Conservation (phyloP, 1,140 invertebrate species). For the Sitobion miscanthi region DNA sequence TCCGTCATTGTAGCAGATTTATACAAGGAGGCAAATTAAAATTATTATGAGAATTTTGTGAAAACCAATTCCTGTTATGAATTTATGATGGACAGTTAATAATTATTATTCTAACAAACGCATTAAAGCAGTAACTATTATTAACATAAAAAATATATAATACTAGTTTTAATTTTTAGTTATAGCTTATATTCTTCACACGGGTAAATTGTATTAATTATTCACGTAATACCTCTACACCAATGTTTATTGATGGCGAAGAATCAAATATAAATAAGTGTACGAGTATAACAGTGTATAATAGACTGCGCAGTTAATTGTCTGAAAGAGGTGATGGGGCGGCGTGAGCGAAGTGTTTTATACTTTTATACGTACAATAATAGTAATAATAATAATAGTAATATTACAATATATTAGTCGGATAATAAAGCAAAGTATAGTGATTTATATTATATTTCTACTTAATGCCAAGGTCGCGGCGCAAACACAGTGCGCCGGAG, state of each 20-base stretch:
- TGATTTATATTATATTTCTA: conserved; percentile 40
- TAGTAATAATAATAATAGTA: neutral
- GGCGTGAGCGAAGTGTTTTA: neutral
- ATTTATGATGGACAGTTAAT: neutral
- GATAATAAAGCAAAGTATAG: conserved; percentile 32
- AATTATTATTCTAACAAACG: neutral
- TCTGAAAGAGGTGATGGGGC: neutral
- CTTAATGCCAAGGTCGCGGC: conserved; percentile 26
- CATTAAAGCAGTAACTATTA: neutral
- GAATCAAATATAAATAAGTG: too few species aligned
- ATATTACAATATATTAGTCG: conserved; percentile 27
- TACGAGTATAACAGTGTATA: neutral
- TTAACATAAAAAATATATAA: neutral
- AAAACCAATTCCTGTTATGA: neutral
- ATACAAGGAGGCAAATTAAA: neutral
- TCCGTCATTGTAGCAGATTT: neutral
- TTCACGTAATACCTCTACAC: too few species aligned
- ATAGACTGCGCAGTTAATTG: conserved; percentile 6
- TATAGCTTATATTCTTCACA: neutral
- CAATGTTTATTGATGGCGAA: too few species aligned
- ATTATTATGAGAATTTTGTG: neutral
- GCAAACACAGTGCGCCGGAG: neutral
- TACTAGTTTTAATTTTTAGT: neutral
- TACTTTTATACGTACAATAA: neutral
- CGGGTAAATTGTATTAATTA: too few species aligned